Conservation (phyloP, 2,113 vertebrate species). For the Corvus moneduloides region DNA sequence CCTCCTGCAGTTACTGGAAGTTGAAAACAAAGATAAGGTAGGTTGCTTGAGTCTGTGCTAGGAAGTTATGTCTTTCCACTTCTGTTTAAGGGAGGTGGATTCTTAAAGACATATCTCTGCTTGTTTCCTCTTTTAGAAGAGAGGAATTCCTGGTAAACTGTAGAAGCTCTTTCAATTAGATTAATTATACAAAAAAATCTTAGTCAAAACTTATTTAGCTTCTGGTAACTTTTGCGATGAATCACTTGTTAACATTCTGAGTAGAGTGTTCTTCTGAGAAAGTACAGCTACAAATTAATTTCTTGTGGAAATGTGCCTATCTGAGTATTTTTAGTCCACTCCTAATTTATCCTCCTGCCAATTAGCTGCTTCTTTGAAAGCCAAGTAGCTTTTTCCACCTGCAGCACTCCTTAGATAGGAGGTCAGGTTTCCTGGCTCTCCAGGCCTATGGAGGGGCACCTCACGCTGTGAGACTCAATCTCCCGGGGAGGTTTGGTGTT, state of each 20-base stretch:
- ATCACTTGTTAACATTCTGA: background rate
- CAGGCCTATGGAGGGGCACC: fast-evolving
- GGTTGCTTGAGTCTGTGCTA: background rate
- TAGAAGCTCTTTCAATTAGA: background rate
- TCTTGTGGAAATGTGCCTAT: background rate
- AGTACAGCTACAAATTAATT: background rate
- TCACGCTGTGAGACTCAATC: fast-evolving
- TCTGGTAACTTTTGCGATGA: background rate
- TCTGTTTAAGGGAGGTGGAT: background rate
- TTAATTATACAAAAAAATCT: background rate
- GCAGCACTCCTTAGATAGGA: background rate
- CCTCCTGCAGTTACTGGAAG: background rate
- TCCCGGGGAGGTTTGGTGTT: background rate
- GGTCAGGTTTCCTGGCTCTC: background rate
- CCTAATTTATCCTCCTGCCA: background rate
- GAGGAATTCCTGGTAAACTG: background rate
- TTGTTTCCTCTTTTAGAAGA: background rate
- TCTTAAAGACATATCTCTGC: background rate
- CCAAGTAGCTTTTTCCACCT: background rate
- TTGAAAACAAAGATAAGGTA: background rate
- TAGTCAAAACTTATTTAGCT: background rate
- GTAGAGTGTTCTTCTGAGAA: background rate
- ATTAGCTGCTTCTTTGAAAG: background rate
- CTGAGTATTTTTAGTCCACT: background rate
- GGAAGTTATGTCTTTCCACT: background rate